Evolutionary conservation across 1,140 invertebrate genomes (phyloP).

Genomic region (Formica exsecta): DNA sequence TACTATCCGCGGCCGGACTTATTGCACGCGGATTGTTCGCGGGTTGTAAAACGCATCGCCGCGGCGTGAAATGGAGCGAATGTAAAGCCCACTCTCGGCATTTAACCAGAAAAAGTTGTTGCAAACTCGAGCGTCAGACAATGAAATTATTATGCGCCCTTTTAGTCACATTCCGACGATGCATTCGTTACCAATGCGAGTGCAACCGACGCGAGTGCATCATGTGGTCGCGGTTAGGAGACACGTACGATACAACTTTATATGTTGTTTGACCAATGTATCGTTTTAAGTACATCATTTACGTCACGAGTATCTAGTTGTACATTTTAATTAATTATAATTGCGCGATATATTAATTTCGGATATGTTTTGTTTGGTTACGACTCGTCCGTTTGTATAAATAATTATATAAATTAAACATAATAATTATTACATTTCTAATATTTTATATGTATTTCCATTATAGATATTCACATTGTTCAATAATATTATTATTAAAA

Average conservation of each 20-base stretch:
- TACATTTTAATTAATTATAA: slow-evolving; percentile 59
- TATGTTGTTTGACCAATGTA: slow-evolving; percentile 41
- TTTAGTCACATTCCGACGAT: slow-evolving; percentile 32
- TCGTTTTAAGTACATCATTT: slow-evolving; percentile 42
- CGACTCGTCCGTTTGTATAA: too few relatives aligned
- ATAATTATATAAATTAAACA: not conserved
- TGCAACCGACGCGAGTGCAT: slow-evolving; percentile 46
- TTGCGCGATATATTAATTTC: not conserved
- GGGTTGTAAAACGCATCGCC: slow-evolving; percentile 56
- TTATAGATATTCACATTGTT: not conserved
- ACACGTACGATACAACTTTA: slow-evolving; percentile 51
- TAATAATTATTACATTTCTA: slow-evolving; percentile 11
- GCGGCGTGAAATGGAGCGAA: slow-evolving; percentile 43
- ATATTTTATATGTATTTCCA: not conserved
- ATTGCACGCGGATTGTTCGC: slow-evolving; percentile 46
- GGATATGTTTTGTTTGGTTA: not conserved
- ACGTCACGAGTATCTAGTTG: slow-evolving; percentile 38
- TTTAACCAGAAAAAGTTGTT: slow-evolving; percentile 56
- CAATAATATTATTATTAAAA: not conserved
- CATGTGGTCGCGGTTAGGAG: slow-evolving; percentile 42
- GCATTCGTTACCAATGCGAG: slow-evolving; percentile 49
- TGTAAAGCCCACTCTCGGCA: slow-evolving; percentile 26
- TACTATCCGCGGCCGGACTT: slow-evolving; percentile 37
- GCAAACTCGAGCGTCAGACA: slow-evolving; percentile 50
- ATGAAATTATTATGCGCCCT: slow-evolving; percentile 61